A percentile compares a stretch with the other conserved stretches of the same genome.
phyloP scores from a whole-genome alignment of 2,797 vertebrate species.

The Lateolabrax maculatus region DNA sequence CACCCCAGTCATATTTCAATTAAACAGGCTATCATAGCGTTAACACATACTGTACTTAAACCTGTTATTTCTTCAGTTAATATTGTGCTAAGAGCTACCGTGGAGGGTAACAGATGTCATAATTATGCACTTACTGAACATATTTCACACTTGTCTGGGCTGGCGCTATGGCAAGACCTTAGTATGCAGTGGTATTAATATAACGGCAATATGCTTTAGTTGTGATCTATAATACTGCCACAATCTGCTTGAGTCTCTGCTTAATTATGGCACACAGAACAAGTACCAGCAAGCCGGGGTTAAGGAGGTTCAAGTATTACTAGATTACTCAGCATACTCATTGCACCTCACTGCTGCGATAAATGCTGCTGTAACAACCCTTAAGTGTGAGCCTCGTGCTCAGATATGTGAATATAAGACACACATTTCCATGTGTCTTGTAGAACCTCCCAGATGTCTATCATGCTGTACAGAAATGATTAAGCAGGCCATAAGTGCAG shows the following conservation, averaged over 20 bases:
- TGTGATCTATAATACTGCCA: slow-evolving; percentile 80
- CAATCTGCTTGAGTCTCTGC: slow-evolving; percentile 71
- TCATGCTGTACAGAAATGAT: not conserved
- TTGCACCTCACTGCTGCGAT: slow-evolving; percentile 50
- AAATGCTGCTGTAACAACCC: slow-evolving; percentile 9
- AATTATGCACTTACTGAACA: slow-evolving; percentile 94
- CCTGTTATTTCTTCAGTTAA: slow-evolving; percentile 90
- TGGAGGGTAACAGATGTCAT: slow-evolving; percentile 93
- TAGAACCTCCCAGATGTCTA: not conserved
- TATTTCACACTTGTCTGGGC: slow-evolving; percentile 87
- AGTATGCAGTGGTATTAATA: slow-evolving; percentile 84
- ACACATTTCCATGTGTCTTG: not conserved
- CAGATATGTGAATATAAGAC: slow-evolving; percentile 16
- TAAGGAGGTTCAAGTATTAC: slow-evolving; percentile 77
- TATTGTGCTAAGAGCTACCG: slow-evolving; percentile 89
- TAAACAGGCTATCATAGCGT: slow-evolving; percentile 90
- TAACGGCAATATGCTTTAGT: slow-evolving; percentile 85
- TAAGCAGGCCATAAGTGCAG: not conserved
- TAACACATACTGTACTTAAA: slow-evolving; percentile 91
- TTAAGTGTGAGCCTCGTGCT: not conserved
- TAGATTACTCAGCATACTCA: slow-evolving; percentile 64
- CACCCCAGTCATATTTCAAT: slow-evolving; percentile 94
- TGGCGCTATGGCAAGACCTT: slow-evolving; percentile 59
- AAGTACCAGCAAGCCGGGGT: slow-evolving; percentile 45
- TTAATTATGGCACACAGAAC: slow-evolving; percentile 76